A percentile compares a stretch with the other conserved stretches of the same genome.
phyloP scores from a whole-genome alignment of 2,797 vertebrate species.

The Meda fulgida region DNA sequence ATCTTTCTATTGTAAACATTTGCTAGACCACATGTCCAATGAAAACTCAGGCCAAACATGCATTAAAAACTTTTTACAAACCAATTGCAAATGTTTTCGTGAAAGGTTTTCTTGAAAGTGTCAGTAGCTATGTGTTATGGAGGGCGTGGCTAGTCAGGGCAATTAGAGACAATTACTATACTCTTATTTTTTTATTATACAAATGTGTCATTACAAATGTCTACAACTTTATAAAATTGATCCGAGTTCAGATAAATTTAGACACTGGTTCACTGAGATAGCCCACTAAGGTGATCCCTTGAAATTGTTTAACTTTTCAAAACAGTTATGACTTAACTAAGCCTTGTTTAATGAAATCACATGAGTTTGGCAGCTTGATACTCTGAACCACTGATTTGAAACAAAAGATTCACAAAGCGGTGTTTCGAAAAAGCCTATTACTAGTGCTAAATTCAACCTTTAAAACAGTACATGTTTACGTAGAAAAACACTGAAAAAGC shows the following conservation, averaged over 20 bases:
- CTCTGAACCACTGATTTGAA: neutral
- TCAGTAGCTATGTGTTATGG: neutral
- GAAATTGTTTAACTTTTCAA: neutral
- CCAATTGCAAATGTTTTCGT: neutral
- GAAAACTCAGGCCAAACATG: neutral
- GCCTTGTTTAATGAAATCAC: neutral
- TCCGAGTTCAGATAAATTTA: neutral
- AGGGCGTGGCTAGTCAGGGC: neutral
- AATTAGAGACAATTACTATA: neutral
- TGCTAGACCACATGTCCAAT: neutral
- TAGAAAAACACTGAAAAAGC: neutral
- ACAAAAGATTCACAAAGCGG: neutral
- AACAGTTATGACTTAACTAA: neutral
- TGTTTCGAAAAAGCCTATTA: neutral
- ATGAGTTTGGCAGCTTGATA: neutral
- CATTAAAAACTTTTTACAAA: neutral
- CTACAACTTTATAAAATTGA: neutral
- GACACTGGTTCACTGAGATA: neutral
- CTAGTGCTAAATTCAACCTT: neutral
- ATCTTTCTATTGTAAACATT: no score
- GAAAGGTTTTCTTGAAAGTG: neutral
- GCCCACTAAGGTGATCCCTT: neutral
- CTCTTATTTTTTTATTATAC: no score
- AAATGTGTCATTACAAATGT: no score
- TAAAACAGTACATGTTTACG: neutral